These are phyloP conservation scores for Hipposideros larvatus DNA, from an alignment of 2,797 vertebrate species.

Conservation along the genomic window DNA sequence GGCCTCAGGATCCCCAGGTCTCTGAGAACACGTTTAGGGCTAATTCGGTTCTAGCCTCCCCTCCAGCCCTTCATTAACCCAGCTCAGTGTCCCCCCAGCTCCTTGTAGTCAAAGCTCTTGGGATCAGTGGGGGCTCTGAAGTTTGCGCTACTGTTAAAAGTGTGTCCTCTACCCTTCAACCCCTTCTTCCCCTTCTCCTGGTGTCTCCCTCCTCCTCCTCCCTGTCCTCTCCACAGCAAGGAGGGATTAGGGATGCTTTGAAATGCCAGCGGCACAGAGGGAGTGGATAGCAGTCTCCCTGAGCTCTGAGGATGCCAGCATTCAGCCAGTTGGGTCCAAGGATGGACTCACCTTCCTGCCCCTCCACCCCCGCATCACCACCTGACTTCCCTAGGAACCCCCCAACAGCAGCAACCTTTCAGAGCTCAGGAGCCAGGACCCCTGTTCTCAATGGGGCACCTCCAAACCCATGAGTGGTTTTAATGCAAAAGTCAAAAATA, in stretches of 20 bases:
- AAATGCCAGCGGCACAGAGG: not conserved
- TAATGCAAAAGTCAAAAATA: not conserved
- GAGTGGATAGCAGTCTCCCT: not conserved
- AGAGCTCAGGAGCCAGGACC: not conserved
- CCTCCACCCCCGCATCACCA: not conserved
- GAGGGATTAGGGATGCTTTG: not conserved
- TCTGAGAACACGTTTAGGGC: not conserved
- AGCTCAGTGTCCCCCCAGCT: constrained; percentile 72
- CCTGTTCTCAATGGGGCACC: not conserved
- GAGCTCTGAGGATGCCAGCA: not conserved
- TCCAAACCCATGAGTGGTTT: not conserved
- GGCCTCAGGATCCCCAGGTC: not conserved
- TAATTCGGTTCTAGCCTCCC: not conserved
- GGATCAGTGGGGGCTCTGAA: constrained; percentile 82
- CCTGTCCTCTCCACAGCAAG: not conserved
- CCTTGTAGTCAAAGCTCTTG: constrained; percentile 66
- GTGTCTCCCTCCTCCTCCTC: too few species aligned
- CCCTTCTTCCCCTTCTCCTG: not conserved
- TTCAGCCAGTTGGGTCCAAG: not conserved
- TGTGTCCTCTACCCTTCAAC: not conserved
- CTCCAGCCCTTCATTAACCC: constrained; percentile 70
- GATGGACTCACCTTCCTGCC: not conserved
- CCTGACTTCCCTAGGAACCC: not conserved
- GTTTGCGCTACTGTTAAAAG: constrained; percentile 76
- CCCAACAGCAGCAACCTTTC: not conserved